These are phyloP conservation scores for Aspidiotus destructor DNA, from an alignment of 2,888 invertebrate genomes.

Conservation along the genomic window DNA sequence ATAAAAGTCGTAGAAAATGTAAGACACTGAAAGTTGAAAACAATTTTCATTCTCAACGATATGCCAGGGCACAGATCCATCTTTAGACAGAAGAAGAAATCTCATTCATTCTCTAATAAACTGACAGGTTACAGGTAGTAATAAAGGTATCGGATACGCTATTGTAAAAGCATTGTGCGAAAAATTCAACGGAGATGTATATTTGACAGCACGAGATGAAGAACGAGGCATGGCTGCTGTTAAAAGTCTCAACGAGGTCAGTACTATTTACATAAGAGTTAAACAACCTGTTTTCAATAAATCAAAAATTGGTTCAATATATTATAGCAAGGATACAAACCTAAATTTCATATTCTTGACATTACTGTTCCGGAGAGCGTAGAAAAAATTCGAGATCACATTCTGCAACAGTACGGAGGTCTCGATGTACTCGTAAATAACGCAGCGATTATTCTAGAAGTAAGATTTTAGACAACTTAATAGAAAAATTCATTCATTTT, in stretches of 20 bases:
- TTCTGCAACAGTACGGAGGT: not conserved
- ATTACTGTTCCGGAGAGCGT: not conserved
- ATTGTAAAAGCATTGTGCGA: constrained; percentile 58
- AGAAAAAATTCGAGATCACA: not conserved
- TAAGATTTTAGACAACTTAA: not conserved
- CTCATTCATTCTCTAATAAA: too few relatives aligned
- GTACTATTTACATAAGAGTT: not conserved
- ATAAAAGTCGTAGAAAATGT: too few relatives aligned
- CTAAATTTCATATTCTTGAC: not conserved
- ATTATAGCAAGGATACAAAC: not conserved
- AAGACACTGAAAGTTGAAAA: too few relatives aligned
- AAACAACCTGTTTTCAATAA: not conserved
- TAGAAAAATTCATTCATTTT: too few relatives aligned
- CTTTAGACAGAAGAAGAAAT: too few relatives aligned
- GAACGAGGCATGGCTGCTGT: constrained; percentile 52
- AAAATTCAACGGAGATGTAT: constrained; percentile 57
- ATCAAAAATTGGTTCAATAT: not conserved
- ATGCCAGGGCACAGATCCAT: too few relatives aligned
- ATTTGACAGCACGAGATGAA: constrained; percentile 56
- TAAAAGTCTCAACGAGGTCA: constrained; percentile 47
- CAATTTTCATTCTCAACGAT: too few relatives aligned
- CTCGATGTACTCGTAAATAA: not conserved
- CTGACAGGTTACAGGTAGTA: constrained; percentile 55
- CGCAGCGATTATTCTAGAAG: not conserved
- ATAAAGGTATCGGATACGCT: constrained; percentile 61